A percentile compares a stretch with the other conserved stretches of the same genome.
Conservation (phyloP, 2,888 invertebrate species). For the Campoplex capitator region DNA sequence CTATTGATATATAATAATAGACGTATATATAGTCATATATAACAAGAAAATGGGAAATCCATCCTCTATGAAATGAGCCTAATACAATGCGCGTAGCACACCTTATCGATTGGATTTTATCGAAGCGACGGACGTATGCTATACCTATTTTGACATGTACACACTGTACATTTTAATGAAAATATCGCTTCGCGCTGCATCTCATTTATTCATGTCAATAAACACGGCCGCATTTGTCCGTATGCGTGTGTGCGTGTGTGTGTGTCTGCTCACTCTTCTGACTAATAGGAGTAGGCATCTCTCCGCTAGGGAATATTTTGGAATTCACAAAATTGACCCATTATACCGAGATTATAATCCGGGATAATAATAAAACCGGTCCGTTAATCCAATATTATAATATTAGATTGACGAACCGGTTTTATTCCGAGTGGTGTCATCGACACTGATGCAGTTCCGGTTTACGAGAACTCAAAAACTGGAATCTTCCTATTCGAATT, state of each 20-base stretch:
- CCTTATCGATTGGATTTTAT: conserved; percentile 58
- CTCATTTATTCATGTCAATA: conserved; percentile 59
- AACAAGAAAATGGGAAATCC: conserved; percentile 46
- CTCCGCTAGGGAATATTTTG: conserved; percentile 15
- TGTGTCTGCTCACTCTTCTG: conserved; percentile 20
- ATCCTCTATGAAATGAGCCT: conserved; percentile 39
- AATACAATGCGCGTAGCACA: conserved; percentile 18
- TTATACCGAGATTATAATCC: not conserved
- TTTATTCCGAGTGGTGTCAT: conserved; percentile 2
- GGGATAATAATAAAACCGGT: conserved; percentile 7
- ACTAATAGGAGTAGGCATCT: conserved; percentile 25
- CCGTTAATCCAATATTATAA: not conserved
- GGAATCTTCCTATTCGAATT: not conserved
- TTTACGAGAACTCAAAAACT: not conserved
- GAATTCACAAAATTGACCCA: conserved; percentile 25
- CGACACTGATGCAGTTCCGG: conserved; percentile 10
- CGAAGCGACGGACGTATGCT: no score
- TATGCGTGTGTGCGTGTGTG: not conserved
- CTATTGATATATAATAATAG: not conserved
- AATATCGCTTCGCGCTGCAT: conserved; percentile 27
- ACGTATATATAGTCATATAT: conserved; percentile 22
- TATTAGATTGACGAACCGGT: not conserved
- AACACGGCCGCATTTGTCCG: conserved; percentile 18
- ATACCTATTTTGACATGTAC: no score
- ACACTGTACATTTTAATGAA: no score